A percentile compares a stretch with the other conserved stretches of the same genome.
These are phyloP conservation scores for Diarsia dahlii DNA, from an alignment of 2,888 invertebrate genomes.

Conservation along the genomic window DNA sequence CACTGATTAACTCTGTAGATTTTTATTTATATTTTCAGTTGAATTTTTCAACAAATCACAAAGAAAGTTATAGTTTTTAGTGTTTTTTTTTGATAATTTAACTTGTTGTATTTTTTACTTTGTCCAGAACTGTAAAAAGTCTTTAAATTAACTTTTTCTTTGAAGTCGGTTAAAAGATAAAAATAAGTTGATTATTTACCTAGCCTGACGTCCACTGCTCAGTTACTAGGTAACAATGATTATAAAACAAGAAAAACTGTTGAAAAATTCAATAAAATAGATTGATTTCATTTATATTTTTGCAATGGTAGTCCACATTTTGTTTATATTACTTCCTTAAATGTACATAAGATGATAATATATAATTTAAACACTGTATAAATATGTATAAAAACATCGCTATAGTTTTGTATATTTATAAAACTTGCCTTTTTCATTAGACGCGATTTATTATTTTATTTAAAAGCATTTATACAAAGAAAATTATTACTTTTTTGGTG, in stretches of 20 bases:
- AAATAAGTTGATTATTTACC: not conserved
- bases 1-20: not conserved
- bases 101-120: not conserved
- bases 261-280: slow-evolving; percentile 21
- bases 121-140: not conserved
- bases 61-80: not conserved
- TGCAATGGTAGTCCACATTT: slow-evolving; percentile 24
- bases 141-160: not conserved
- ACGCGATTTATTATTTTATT: slow-evolving; percentile 5
- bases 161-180: not conserved
- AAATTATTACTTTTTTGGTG: not conserved
- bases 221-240: not conserved
- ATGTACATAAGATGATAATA: slow-evolving; percentile 55
- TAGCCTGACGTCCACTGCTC: not conserved
- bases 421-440: slow-evolving; percentile 16
- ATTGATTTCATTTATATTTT: not conserved
- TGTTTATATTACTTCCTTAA: slow-evolving; percentile 31
- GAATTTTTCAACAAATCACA: slow-evolving; percentile 23
- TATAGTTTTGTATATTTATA: slow-evolving; percentile 28
- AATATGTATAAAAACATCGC: slow-evolving; percentile 38
- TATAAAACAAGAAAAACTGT: not conserved
- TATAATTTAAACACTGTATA: slow-evolving; percentile 40
- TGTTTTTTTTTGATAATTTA: not conserved
- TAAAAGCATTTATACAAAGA: slow-evolving; percentile 29
- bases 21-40: not conserved